Evolutionary conservation across 2,113 vertebrate species (phyloP).

Genomic region (Archilochus colubris): DNA sequence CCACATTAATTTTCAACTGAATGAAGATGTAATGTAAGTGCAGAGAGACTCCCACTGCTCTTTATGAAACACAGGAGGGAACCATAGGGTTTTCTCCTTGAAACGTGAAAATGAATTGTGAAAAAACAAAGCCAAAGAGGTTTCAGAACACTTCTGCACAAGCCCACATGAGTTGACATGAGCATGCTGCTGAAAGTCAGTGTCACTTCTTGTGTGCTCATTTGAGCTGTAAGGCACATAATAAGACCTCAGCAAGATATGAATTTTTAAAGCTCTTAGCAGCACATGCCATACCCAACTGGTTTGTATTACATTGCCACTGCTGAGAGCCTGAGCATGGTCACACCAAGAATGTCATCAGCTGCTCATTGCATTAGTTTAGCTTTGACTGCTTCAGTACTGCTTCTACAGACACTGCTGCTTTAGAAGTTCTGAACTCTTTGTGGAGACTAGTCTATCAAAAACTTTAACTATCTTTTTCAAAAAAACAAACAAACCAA

Average conservation of each 20-base stretch:
- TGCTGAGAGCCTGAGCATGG: neutral
- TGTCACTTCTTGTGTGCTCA: neutral
- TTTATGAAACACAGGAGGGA: neutral
- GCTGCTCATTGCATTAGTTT: neutral
- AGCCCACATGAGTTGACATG: neutral
- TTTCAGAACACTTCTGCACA: neutral
- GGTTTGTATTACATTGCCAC: neutral
- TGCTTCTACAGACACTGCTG: neutral
- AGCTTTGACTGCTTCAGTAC: neutral
- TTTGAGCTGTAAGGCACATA: neutral
- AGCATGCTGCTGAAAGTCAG: neutral
- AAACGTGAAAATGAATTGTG: neutral
- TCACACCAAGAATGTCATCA: neutral
- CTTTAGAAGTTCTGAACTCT: neutral
- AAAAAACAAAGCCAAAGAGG: neutral
- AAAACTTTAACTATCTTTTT: neutral
- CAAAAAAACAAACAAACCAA: neutral
- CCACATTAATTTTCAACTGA: neutral
- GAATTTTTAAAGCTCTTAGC: neutral
- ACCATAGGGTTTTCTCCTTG: neutral
- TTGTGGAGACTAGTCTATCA: neutral
- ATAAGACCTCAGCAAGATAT: accelerated
- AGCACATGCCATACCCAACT: neutral
- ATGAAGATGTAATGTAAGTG: neutral
- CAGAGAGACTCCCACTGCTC: neutral